phyloP scores from a whole-genome alignment of 2,797 vertebrate species.

The Hyperoplus immaculatus region DNA sequence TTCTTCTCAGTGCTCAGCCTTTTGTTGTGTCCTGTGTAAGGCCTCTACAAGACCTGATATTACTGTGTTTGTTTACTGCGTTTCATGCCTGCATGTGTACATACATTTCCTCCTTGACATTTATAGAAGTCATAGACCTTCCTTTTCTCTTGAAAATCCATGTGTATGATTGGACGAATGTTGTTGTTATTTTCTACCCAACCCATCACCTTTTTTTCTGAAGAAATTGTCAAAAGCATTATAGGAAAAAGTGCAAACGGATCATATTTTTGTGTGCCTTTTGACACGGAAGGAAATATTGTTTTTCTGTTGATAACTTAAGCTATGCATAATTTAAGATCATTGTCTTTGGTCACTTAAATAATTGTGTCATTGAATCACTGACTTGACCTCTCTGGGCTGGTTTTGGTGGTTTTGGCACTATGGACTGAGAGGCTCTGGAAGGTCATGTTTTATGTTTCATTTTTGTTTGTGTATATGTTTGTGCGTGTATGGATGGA shows the following conservation, averaged over 20 bases:
- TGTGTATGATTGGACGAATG: constrained; percentile 43
- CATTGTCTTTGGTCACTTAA: constrained; percentile 50
- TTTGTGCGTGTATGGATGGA: constrained; percentile 66
- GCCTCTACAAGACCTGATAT: constrained; percentile 26
- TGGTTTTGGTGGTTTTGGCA: constrained; percentile 35
- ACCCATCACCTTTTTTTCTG: neutral
- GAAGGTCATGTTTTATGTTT: constrained; percentile 51
- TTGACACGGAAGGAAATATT: constrained; percentile 55
- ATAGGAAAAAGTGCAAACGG: constrained; percentile 18
- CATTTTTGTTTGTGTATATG: constrained; percentile 56
- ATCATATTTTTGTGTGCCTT: constrained; percentile 41
- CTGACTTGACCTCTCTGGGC: constrained; percentile 22
- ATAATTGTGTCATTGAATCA: constrained; percentile 24
- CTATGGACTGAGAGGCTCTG: constrained; percentile 42
- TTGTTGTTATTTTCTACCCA: neutral
- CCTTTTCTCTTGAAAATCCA: constrained; percentile 32
- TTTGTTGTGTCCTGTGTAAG: neutral
- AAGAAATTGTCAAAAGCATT: constrained; percentile 26
- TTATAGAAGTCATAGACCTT: constrained; percentile 18
- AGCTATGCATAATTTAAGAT: constrained; percentile 79
- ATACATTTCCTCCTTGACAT: constrained; percentile 36
- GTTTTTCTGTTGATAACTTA: constrained; percentile 72
- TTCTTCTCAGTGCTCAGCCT: constrained; percentile 15
- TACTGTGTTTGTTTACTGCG: constrained; percentile 62
- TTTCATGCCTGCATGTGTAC: constrained; percentile 46